These are phyloP conservation scores for Squalus acanthias DNA, from an alignment of 2,797 vertebrate species.

Conservation along the genomic window DNA sequence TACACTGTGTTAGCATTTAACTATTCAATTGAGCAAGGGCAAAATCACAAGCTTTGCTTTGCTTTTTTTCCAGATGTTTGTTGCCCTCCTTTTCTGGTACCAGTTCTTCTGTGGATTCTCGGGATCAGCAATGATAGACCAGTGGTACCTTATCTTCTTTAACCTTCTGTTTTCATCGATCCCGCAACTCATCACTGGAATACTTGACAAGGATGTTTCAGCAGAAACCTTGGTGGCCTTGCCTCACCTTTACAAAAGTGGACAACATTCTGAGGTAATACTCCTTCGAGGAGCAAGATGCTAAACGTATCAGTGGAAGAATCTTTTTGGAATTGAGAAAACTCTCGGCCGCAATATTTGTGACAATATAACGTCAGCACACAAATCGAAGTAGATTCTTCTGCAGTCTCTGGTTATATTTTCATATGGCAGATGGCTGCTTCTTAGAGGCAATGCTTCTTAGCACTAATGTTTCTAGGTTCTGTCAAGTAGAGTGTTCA, in stretches of 20 bases:
- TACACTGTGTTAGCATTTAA: background rate
- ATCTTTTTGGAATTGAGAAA: background rate
- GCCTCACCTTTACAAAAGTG: constrained; percentile 85
- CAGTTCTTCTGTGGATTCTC: constrained; percentile 98
- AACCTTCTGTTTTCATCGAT: constrained; percentile 96
- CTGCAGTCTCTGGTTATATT: background rate
- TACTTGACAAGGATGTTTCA: constrained; percentile 87
- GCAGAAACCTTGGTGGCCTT: constrained; percentile 71
- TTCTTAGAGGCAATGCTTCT: background rate
- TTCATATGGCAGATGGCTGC: background rate
- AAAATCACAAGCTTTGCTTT: constrained; percentile 27
- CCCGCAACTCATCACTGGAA: constrained; percentile 91
- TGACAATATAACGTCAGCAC: background rate
- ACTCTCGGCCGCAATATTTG: background rate
- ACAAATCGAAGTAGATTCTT: background rate
- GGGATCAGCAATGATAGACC: constrained; percentile 90
- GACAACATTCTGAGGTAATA: constrained; percentile 86
- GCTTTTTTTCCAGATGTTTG: constrained; percentile 80
- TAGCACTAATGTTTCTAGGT: background rate
- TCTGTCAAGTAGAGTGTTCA: background rate
- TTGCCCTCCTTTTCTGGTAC: constrained; percentile 95
- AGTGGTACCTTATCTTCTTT: constrained; percentile 98
- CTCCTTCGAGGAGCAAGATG: background rate
- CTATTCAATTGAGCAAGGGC: background rate
- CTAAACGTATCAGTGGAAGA: background rate